These are phyloP conservation scores for Chaunax sp. DNA, from an alignment of 2,797 vertebrate species.

Conservation along the genomic window DNA sequence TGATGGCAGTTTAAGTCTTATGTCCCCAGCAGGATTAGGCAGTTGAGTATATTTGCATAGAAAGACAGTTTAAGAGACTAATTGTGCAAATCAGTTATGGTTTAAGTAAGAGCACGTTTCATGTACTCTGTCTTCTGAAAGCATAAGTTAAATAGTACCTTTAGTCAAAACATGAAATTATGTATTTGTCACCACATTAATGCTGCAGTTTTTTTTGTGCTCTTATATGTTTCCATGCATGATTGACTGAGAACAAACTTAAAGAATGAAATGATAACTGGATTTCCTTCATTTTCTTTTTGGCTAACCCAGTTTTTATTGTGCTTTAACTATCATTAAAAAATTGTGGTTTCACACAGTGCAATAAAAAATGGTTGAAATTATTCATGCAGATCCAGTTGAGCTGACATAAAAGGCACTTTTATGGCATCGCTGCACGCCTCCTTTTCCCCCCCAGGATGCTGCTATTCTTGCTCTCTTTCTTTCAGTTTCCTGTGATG, in stretches of 20 bases:
- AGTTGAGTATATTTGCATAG: conserved; percentile 26
- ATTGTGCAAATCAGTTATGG: conserved; percentile 5
- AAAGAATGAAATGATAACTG: conserved; percentile 24
- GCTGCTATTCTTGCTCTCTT: conserved; percentile 45
- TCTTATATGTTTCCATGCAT: background rate
- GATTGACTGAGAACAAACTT: conserved; percentile 4
- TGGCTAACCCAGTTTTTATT: conserved; percentile 57
- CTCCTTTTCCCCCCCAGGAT: conserved; percentile 46
- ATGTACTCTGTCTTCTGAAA: conserved; percentile 13
- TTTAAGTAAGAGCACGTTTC: conserved; percentile 3
- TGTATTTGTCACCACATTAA: conserved; percentile 15
- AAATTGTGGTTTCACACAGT: conserved; percentile 47
- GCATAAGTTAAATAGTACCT: conserved; percentile 14
- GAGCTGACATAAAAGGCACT: conserved; percentile 69
- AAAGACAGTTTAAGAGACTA: conserved; percentile 10
- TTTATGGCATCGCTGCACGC: conserved; percentile 54
- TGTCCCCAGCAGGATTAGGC: conserved; percentile 28
- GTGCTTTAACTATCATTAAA: conserved; percentile 45
- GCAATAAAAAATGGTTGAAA: conserved; percentile 46
- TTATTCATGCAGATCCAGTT: conserved; percentile 64
- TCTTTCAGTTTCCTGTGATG: conserved; percentile 40
- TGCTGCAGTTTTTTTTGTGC: conserved; percentile 7
- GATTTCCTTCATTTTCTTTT: conserved; percentile 34
- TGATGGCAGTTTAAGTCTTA: conserved; percentile 49
- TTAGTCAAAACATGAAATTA: conserved; percentile 17